phyloP scores from a whole-genome alignment of 2,797 vertebrate species.

The Adrianichthys oophorus region DNA sequence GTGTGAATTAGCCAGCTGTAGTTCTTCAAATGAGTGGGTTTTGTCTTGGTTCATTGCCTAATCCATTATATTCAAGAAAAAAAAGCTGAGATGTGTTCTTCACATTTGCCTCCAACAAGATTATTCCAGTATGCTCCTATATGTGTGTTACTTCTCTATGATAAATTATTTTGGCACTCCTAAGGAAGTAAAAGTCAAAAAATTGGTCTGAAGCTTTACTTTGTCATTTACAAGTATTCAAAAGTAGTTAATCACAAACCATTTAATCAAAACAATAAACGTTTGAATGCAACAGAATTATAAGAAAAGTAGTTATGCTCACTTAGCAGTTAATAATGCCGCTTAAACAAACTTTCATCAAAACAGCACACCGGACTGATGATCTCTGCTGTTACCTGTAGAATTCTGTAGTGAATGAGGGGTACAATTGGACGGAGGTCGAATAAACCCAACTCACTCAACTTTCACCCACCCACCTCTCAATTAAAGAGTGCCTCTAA shows the following conservation, averaged over 20 bases:
- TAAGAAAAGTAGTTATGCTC: too few species aligned
- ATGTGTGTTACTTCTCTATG: slow-evolving; percentile 46
- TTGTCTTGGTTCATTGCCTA: slow-evolving; percentile 58
- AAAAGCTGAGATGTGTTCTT: slow-evolving; percentile 47
- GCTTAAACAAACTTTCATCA: too few species aligned
- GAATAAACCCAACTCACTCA: too few species aligned
- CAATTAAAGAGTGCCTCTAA: too few species aligned
- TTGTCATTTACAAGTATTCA: slow-evolving; percentile 23
- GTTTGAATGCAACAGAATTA: too few species aligned
- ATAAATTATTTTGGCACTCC: slow-evolving; percentile 68
- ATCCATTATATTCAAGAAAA: slow-evolving; percentile 59
- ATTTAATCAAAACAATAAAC: too few species aligned
- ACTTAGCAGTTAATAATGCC: too few species aligned
- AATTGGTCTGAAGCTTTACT: slow-evolving; percentile 27
- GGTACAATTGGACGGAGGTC: too few species aligned
- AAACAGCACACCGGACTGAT: too few species aligned
- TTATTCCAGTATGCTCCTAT: slow-evolving; percentile 65
- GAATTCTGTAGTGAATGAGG: too few species aligned
- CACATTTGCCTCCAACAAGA: slow-evolving; percentile 57
- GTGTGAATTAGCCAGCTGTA: slow-evolving; percentile 68
- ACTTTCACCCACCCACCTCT: too few species aligned
- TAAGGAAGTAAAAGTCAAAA: slow-evolving; percentile 46
- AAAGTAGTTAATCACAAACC: neutral
- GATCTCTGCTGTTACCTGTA: too few species aligned
- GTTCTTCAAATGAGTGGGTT: slow-evolving; percentile 54